Evolutionary conservation across 2,113 vertebrate species (phyloP).

Genomic region (Odontophorus gujanensis): DNA sequence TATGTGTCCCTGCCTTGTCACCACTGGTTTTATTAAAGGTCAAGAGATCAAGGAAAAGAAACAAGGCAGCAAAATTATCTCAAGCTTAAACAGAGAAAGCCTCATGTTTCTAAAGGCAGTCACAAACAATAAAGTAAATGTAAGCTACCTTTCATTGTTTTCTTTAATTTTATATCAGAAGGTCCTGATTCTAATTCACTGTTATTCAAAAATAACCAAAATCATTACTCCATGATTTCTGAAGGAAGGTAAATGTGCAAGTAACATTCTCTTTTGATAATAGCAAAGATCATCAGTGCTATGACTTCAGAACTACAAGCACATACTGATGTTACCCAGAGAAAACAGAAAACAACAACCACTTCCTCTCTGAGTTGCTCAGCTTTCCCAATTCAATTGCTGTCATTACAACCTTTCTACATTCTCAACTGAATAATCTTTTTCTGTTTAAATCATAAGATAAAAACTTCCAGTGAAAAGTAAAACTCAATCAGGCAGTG

Average conservation of each 20-base stretch:
- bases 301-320: fast-evolving
- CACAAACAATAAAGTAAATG: not conserved
- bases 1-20: not conserved
- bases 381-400: not conserved
- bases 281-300: not conserved
- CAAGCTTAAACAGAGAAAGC: not conserved
- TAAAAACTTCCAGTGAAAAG: not conserved
- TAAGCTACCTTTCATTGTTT: not conserved
- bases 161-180: not conserved
- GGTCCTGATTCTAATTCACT: not conserved
- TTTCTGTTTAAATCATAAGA: not conserved
- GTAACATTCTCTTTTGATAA: not conserved
- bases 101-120: not conserved
- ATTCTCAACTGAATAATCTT: not conserved
- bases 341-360: not conserved
- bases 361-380: not conserved
- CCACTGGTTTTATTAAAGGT: not conserved
- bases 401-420: not conserved
- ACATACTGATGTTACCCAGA: not conserved
- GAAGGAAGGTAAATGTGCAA: not conserved
- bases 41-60: not conserved
- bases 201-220: not conserved
- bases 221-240: not conserved
- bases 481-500: not conserved
- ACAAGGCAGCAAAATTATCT: not conserved